A percentile compares a stretch with the other conserved stretches of the same genome.
Evolutionary conservation across 1,140 invertebrate genomes (phyloP).

Genomic region (Cataglyphis hispanica): DNA sequence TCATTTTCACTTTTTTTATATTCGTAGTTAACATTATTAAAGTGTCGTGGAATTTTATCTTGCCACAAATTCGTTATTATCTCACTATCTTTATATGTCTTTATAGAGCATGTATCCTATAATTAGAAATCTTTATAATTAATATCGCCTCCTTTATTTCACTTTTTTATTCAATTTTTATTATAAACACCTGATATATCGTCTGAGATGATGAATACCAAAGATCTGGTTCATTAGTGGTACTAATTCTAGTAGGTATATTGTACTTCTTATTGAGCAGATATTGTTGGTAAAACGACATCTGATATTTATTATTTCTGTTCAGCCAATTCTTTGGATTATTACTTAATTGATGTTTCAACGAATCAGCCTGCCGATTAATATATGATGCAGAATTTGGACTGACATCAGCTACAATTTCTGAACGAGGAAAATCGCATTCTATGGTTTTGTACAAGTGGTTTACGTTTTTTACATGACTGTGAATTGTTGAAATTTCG

Average conservation of each 20-base stretch:
- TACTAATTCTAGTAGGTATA: background rate
- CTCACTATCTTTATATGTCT: slow-evolving; percentile 31
- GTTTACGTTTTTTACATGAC: slow-evolving; percentile 68
- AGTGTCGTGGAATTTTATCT: background rate
- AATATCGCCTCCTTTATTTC: slow-evolving; percentile 11
- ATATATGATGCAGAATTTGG: slow-evolving; percentile 41
- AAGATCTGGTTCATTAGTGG: background rate
- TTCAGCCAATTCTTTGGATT: slow-evolving; percentile 18
- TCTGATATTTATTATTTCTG: slow-evolving; percentile 12
- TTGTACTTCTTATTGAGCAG: slow-evolving; percentile 31
- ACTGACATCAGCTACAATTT: slow-evolving; percentile 21
- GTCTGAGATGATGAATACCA: slow-evolving; percentile 40
- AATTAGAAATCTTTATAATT: slow-evolving; percentile 21
- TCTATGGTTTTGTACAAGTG: slow-evolving; percentile 57
- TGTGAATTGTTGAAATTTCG: slow-evolving; percentile 71
- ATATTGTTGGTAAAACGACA: slow-evolving; percentile 19
- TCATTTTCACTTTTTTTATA: slow-evolving; percentile 24
- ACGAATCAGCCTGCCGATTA: slow-evolving; percentile 49
- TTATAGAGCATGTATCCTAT: background rate
- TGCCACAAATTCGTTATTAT: background rate
- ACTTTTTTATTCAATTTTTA: background rate
- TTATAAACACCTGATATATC: slow-evolving; percentile 67
- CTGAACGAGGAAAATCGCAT: slow-evolving; percentile 35
- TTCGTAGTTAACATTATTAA: slow-evolving; percentile 6
- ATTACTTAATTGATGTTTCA: slow-evolving; percentile 34